Evolutionary conservation across 2,113 vertebrate species (phyloP).

Genomic region (Oenanthe oenanthe): DNA sequence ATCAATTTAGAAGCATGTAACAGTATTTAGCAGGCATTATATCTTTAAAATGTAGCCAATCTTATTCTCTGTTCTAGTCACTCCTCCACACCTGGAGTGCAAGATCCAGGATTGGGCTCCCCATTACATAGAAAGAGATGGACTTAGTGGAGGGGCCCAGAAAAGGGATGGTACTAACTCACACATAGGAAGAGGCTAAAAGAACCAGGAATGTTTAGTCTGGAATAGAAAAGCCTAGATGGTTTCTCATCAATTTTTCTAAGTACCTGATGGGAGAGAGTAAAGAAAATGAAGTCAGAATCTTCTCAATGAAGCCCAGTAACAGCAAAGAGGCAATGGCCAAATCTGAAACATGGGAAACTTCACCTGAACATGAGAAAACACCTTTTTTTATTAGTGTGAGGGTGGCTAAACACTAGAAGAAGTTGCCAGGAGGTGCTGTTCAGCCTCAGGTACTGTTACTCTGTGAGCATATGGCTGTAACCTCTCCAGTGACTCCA

Average conservation of each 20-base stretch:
- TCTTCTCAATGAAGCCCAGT: neutral
- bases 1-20: neutral
- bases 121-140: neutral
- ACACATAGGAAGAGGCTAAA: neutral
- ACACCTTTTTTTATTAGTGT: neutral
- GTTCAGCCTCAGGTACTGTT: neutral
- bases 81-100: neutral
- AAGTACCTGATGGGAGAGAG: neutral
- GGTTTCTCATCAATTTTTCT: neutral
- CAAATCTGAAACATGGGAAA: neutral
- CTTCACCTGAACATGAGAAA: neutral
- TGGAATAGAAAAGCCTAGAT: neutral
- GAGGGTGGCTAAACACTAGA: neutral
- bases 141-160: neutral
- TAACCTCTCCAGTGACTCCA: neutral
- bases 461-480: neutral
- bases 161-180: neutral
- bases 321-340: neutral
- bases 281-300: neutral
- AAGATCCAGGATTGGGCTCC: neutral
- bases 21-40: neutral
- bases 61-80: neutral
- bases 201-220: neutral
- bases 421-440: neutral
- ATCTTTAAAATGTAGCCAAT: neutral